Evolutionary conservation across 1,140 invertebrate species (phyloP), one percentile per base, ranked within the genome.

Genomic region (Antheraea pernyi): DNA sequence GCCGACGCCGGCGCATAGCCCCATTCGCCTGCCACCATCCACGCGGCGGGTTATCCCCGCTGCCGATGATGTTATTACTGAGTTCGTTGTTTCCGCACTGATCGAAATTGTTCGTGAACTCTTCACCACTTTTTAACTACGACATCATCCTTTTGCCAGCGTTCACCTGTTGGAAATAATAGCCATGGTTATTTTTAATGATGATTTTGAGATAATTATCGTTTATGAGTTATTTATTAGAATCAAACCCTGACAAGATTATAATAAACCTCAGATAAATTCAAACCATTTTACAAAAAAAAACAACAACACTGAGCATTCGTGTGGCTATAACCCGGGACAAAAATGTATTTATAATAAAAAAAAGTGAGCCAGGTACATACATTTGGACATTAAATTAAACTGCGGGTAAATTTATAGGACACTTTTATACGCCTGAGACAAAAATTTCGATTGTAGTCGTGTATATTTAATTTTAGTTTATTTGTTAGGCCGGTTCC

Each of bases 391-490:
- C 89, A 89, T 89, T 91, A 91, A 91, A 91, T 91, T 89, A 91
- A 91, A 91, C 86, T 90, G 85, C 83, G 89, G 89, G 82, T 89
- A 89, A 91, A 91, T 91, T 91, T 91, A 91, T 91, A 91, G 88
- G 89, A 91, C 89, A 91, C 77, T 91, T 91, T 91, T 91, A 91
- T 91, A 91, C 72, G 87, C 69, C 87, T 91, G 88, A 91, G 89
- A 91, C 89, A 91, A 91, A 91, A 91, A 91, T 91, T 91, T 89
- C 86, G 85, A 89, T 91, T 91, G 88, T 91, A 75, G 80, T 84
- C 83, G 84, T 91, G 89, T 91, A 91, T 91, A 91, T 91, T 90
- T 91, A 91, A 91, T 91, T 91, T 91, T 89, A 86, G 84, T 91
- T 89, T 91, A 89, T 91, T 89, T 91, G 87, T 89, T 88, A 91